Conservation (phyloP, 1,140 invertebrate genomes). For the Battus philenor region DNA sequence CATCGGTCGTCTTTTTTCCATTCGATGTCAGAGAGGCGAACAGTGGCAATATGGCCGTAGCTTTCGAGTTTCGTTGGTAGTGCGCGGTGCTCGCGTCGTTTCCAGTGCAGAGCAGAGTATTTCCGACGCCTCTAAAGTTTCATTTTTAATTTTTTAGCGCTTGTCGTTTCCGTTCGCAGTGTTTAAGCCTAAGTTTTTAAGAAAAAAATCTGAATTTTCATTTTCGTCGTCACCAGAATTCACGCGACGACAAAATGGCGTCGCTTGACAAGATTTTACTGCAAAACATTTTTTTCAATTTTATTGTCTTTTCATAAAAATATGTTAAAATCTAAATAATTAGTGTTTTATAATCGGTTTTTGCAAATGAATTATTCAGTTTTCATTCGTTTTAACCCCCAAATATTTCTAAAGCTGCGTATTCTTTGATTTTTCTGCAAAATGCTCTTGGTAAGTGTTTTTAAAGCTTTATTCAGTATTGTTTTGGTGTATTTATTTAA, state of each 20-base stretch:
- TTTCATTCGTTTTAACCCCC: constrained; percentile 37
- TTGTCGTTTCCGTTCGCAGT: constrained; percentile 52
- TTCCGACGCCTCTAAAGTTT: constrained; percentile 64
- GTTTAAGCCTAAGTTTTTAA: constrained; percentile 49
- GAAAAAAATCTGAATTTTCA: constrained; percentile 59
- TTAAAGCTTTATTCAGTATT: constrained; percentile 46
- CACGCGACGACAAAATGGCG: constrained; percentile 76
- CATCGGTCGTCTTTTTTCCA: constrained; percentile 32
- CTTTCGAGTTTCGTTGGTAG: constrained; percentile 70
- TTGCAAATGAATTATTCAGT: constrained; percentile 50
- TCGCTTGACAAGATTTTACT: constrained; percentile 73
- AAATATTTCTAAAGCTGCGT: constrained; percentile 53
- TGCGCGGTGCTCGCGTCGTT: constrained; percentile 65
- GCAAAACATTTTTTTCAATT: constrained; percentile 68
- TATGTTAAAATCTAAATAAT: constrained; percentile 39
- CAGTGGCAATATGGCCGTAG: constrained; percentile 69
- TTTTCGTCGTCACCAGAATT: constrained; percentile 74
- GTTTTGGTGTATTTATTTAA: constrained; percentile 49
- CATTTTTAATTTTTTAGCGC: constrained; percentile 68
- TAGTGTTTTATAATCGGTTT: constrained; percentile 38
- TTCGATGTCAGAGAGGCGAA: constrained; percentile 28
- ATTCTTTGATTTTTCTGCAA: constrained; percentile 56
- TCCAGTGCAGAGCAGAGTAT: constrained; percentile 59
- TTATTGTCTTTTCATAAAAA: constrained; percentile 46
- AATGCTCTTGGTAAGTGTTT: constrained; percentile 75